Percentiles rank a stretch among this genome's conserved stretches.
Evolutionary conservation across 2,113 vertebrate species (phyloP).

Genomic region (Pholis gunnellus): DNA sequence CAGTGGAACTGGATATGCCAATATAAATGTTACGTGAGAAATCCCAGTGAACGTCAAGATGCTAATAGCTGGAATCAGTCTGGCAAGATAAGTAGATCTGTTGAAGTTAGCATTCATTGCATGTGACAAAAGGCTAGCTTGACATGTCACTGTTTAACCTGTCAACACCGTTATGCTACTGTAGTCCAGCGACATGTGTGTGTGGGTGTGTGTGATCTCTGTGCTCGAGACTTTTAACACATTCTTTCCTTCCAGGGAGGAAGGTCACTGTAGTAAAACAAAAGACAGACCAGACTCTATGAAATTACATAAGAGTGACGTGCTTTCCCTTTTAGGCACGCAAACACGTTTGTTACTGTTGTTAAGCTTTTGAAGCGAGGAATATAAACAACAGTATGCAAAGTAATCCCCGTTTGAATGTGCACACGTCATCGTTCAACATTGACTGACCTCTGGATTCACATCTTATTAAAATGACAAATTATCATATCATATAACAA

Average conservation of each 20-base stretch:
- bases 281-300: background rate
- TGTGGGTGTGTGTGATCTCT: conserved; percentile 2
- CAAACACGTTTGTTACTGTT: background rate
- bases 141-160: conserved; percentile 47
- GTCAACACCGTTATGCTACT: background rate
- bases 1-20: conserved; percentile 6
- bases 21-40: conserved; percentile 16
- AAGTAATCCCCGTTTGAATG: background rate
- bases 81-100: conserved; percentile 33
- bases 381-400: background rate
- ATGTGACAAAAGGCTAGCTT: conserved; percentile 31
- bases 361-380: background rate
- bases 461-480: background rate
- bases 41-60: conserved; percentile 7
- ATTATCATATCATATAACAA: background rate
- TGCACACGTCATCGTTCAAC: background rate
- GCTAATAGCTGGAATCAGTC: conserved; percentile 9
- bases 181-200: background rate
- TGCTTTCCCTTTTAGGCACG: background rate
- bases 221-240: conserved; percentile 18
- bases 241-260: conserved; percentile 35
- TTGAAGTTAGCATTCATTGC: conserved; percentile 29
- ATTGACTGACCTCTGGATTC: background rate
- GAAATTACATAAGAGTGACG: conserved; percentile 48
- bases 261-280: conserved; percentile 20